phyloP scores from a whole-genome alignment of 2,113 vertebrate species.

The Catharus minimus region DNA sequence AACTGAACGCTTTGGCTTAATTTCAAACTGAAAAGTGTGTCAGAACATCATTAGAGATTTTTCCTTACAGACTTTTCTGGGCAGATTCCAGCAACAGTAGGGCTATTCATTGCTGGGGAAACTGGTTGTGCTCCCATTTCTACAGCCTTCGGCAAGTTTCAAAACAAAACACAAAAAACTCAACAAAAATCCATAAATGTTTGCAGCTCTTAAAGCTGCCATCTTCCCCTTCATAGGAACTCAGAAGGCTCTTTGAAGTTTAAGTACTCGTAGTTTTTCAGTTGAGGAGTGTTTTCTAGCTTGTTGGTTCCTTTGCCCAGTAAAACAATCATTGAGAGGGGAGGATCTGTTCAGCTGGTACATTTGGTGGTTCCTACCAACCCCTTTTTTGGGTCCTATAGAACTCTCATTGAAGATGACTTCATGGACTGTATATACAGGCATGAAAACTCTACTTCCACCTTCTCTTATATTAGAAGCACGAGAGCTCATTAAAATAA shows the following conservation, averaged over 20 bases:
- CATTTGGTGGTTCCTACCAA: neutral
- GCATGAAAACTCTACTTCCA: neutral
- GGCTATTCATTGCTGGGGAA: neutral
- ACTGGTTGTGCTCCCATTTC: neutral
- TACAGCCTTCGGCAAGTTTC: neutral
- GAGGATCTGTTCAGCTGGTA: neutral
- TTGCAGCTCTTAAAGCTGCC: neutral
- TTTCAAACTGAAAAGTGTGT: neutral
- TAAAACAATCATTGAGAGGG: neutral
- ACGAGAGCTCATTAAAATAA: neutral
- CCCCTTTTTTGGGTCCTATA: neutral
- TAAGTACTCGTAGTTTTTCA: neutral
- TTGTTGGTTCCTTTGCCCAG: neutral
- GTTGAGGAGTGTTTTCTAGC: neutral
- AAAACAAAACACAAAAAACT: neutral
- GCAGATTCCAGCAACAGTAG: neutral
- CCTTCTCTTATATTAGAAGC: neutral
- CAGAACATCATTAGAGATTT: neutral
- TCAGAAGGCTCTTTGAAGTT: neutral
- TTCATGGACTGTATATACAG: neutral
- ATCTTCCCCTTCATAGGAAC: neutral
- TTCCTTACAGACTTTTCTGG: neutral
- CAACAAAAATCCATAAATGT: neutral
- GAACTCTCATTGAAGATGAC: neutral
- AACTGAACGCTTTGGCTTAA: neutral